These are phyloP conservation scores for Orthosia incerta DNA, from an alignment of 2,888 invertebrate species.

Conservation along the genomic window DNA sequence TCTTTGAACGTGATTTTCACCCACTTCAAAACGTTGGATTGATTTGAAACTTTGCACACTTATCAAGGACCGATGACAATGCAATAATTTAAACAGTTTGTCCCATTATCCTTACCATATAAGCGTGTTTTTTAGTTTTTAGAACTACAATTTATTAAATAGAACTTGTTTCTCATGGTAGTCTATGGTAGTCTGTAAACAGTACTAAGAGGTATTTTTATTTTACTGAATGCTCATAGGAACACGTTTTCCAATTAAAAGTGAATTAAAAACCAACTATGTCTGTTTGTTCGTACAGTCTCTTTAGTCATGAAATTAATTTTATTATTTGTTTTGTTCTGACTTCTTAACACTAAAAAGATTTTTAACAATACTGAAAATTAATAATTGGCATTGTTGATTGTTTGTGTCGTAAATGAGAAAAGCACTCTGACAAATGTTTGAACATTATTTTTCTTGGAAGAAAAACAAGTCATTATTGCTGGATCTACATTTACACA, in stretches of 20 bases:
- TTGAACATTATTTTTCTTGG: neutral
- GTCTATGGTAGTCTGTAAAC: conserved; percentile 9
- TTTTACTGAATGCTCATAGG: conserved; percentile 41
- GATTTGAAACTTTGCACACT: no score
- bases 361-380: neutral
- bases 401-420: conserved; percentile 16
- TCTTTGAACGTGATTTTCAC: no score
- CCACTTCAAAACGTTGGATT: no score
- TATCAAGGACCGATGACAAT: no score
- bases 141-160: no score
- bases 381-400: conserved; percentile 21
- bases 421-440: neutral
- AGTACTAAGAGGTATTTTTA: conserved; percentile 29
- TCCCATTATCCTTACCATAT: no score
- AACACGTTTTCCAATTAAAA: conserved; percentile 71
- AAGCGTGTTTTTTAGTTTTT: no score
- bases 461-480: no score
- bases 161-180: conserved; percentile 22
- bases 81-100: no score
- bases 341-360: conserved; percentile 30
- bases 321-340: conserved; percentile 29
- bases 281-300: conserved; percentile 43
- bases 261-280: conserved; percentile 60
- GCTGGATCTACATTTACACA: neutral
- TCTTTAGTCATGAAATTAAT: conserved; percentile 40